Evolutionary conservation across 2,888 invertebrate genomes (phyloP).

Genomic region (Hirudinaria manillensis): DNA sequence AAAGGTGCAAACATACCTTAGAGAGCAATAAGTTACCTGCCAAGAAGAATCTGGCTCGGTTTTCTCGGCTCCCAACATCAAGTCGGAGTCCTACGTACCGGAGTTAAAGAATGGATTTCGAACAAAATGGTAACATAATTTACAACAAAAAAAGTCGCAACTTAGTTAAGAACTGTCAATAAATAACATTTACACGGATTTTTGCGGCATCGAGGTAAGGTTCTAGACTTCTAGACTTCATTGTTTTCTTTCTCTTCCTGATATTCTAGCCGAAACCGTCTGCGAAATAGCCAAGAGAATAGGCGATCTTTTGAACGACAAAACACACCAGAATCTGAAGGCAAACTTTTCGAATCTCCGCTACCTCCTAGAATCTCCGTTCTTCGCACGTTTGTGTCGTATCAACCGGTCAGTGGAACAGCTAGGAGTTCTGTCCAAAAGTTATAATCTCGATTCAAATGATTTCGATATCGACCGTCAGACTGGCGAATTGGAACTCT

Average conservation of each 20-base stretch:
- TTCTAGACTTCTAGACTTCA: neutral
- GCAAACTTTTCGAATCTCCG: conserved; percentile 75
- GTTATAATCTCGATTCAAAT: conserved; percentile 54
- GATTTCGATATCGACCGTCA: conserved; percentile 77
- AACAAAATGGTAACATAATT: too few species aligned
- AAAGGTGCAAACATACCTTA: conserved; percentile 8
- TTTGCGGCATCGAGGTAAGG: neutral
- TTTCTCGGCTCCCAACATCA: neutral
- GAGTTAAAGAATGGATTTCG: too few species aligned
- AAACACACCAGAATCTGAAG: conserved; percentile 39
- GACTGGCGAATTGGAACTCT: conserved; percentile 67
- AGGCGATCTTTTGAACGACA: conserved; percentile 17
- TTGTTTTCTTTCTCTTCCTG: neutral
- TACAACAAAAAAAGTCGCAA: too few species aligned
- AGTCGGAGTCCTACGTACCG: neutral
- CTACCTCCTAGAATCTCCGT: conserved; percentile 76
- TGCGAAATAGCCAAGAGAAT: conserved; percentile 10
- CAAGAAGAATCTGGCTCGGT: conserved; percentile 1
- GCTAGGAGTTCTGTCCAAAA: conserved; percentile 59
- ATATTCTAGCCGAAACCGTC: conserved; percentile 9
- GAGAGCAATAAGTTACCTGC: neutral
- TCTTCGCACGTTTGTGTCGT: conserved; percentile 80
- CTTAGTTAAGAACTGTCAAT: too few species aligned
- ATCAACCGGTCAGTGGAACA: conserved; percentile 84
- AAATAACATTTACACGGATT: too few species aligned